These are phyloP conservation scores for Dipodomys stephensi DNA, from an alignment of 2,113 vertebrate species.

Conservation along the genomic window DNA sequence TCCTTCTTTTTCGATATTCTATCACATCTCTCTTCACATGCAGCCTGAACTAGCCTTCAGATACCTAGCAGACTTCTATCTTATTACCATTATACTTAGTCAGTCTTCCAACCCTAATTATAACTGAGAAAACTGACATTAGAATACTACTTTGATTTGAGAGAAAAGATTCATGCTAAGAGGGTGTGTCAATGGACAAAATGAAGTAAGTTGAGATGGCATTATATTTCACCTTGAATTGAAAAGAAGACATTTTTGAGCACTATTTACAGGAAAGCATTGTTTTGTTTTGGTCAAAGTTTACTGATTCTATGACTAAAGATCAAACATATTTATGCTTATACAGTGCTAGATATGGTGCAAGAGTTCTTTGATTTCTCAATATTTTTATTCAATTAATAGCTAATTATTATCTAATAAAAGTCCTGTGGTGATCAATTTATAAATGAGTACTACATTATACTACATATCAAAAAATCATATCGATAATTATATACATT, in stretches of 20 bases:
- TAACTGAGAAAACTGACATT: not conserved
- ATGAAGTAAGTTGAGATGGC: not conserved
- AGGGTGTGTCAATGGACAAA: not conserved
- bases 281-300: constrained; percentile 1
- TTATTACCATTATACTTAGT: not conserved
- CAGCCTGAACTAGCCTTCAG: not conserved
- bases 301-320: not conserved
- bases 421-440: not conserved
- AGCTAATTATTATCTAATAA: not conserved
- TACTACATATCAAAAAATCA: not conserved
- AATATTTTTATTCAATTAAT: constrained; percentile 15
- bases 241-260: constrained; percentile 29
- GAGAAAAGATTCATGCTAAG: not conserved
- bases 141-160: constrained; percentile 29
- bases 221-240: constrained; percentile 35
- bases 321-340: not conserved
- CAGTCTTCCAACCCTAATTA: not conserved
- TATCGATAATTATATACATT: not conserved
- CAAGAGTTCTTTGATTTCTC: constrained; percentile 33
- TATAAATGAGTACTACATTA: not conserved
- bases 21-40: not conserved
- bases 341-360: not conserved
- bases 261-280: not conserved
- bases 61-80: not conserved
- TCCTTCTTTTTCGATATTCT: not conserved